These are phyloP conservation scores for Hololepta plana DNA, from an alignment of 2,888 invertebrate species.

Conservation along the genomic window DNA sequence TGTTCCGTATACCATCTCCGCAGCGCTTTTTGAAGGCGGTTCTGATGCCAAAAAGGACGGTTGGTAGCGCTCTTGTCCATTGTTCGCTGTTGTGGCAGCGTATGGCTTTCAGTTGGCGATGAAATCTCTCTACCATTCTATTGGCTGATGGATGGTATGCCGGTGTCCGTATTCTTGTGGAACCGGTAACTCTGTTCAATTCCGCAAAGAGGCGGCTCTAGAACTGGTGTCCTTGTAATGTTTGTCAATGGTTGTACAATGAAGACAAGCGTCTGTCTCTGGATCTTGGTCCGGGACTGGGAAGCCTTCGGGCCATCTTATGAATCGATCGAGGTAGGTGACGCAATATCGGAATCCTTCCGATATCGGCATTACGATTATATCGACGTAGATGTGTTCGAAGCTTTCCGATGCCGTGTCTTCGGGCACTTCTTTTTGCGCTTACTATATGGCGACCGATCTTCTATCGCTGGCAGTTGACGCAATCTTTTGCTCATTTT, in stretches of 20 bases:
- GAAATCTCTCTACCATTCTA: conserved; percentile 10
- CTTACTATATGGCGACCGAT: conserved; percentile 13
- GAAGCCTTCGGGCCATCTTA: conserved; percentile 17
- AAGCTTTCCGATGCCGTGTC: conserved; percentile 15
- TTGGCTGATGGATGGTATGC: conserved; percentile 10
- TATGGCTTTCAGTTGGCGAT: conserved; percentile 9
- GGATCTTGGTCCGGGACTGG: conserved; percentile 16
- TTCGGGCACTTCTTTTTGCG: conserved; percentile 10
- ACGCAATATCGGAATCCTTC: conserved; percentile 15
- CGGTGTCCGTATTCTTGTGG: conserved; percentile 8
- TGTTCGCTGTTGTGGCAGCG: too few species aligned
- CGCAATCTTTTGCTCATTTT: too few species aligned
- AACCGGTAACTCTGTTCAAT: conserved; percentile 9
- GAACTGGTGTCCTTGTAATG: conserved; percentile 17
- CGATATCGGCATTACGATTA: conserved; percentile 22
- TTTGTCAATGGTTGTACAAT: conserved; percentile 15
- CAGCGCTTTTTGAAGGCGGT: too few species aligned
- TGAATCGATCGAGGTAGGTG: conserved; percentile 17
- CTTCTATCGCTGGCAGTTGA: conserved; percentile 17
- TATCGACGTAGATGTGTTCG: conserved; percentile 23
- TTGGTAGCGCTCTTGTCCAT: too few species aligned
- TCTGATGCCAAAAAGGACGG: too few species aligned
- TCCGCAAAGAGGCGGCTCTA: conserved; percentile 11
- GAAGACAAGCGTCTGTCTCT: conserved; percentile 13
- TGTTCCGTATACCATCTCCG: too few species aligned